Evolutionary conservation across 2,113 vertebrate species (phyloP).

Genomic region (Camelus dromedarius): DNA sequence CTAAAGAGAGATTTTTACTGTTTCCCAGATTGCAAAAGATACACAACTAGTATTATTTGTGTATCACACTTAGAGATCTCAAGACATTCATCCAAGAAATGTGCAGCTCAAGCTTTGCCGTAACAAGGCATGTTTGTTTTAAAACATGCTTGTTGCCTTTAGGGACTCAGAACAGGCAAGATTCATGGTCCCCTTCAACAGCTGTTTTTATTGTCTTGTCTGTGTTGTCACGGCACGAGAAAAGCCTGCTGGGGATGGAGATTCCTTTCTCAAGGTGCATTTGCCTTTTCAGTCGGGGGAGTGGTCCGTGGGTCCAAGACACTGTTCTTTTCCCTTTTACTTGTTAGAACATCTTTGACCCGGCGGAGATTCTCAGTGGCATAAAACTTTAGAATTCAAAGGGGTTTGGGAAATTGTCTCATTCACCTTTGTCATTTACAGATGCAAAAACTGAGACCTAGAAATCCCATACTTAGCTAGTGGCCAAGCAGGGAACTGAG

Average conservation of each 20-base stretch:
- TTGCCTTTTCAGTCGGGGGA: neutral
- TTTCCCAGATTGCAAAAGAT: constrained; percentile 61
- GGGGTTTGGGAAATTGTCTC: neutral
- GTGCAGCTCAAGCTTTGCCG: neutral
- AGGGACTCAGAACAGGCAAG: neutral
- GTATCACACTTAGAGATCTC: neutral
- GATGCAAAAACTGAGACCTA: neutral
- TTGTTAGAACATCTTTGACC: neutral
- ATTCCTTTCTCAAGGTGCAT: neutral
- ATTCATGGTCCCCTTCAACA: neutral
- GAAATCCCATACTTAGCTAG: neutral
- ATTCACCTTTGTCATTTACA: neutral
- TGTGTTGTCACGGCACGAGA: neutral
- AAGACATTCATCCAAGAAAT: constrained; percentile 47
- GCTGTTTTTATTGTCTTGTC: neutral
- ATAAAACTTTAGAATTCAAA: neutral
- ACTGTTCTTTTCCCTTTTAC: neutral
- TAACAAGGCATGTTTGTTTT: constrained; percentile 5
- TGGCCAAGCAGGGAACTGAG: neutral
- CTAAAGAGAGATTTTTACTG: constrained; percentile 52
- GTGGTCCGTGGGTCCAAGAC: neutral
- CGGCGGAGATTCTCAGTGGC: neutral
- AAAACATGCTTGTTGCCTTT: neutral
- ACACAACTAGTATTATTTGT: constrained; percentile 69
- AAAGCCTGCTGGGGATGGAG: neutral